These are phyloP conservation scores for Sebastiscus tertius DNA, from an alignment of 2,797 vertebrate genomes.

Conservation along the genomic window DNA sequence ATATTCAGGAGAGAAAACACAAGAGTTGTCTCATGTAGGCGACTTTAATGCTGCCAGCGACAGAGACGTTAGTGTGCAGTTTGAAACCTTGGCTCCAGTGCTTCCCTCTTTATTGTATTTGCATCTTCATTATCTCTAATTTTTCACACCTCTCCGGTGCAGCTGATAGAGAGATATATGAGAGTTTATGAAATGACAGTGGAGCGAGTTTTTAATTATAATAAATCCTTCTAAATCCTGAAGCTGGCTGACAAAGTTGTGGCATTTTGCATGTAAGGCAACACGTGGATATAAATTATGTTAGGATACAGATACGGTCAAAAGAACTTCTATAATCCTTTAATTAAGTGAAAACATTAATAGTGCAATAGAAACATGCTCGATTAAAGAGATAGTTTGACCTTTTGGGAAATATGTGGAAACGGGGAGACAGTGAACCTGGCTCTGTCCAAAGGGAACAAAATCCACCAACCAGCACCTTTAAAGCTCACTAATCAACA, in stretches of 20 bases:
- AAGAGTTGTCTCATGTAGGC: neutral
- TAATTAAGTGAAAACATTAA: neutral
- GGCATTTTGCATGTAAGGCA: conserved; percentile 29
- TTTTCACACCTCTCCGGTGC: conserved; percentile 19
- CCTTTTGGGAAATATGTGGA: neutral
- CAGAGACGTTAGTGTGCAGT: neutral
- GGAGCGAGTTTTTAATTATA: conserved; percentile 16
- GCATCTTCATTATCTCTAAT: conserved; percentile 25
- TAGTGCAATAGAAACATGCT: neutral
- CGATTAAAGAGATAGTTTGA: neutral
- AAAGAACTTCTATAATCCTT: neutral
- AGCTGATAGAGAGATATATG: conserved; percentile 35
- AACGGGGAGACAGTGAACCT: too few species aligned
- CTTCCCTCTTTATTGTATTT: conserved; percentile 1
- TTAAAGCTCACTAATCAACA: neutral
- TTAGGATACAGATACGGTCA: neutral
- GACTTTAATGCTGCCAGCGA: neutral
- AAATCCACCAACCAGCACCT: neutral
- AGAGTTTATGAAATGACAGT: conserved; percentile 17
- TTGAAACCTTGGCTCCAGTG: neutral
- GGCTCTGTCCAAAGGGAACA: neutral
- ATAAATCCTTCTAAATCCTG: conserved; percentile 23
- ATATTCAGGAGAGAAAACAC: neutral
- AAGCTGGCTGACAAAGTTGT: conserved; percentile 31
- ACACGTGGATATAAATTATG: neutral